Percentiles rank a stretch among this genome's conserved stretches.
Evolutionary conservation across 2,888 invertebrate genomes (phyloP).

Genomic region (Erebia ligea): DNA sequence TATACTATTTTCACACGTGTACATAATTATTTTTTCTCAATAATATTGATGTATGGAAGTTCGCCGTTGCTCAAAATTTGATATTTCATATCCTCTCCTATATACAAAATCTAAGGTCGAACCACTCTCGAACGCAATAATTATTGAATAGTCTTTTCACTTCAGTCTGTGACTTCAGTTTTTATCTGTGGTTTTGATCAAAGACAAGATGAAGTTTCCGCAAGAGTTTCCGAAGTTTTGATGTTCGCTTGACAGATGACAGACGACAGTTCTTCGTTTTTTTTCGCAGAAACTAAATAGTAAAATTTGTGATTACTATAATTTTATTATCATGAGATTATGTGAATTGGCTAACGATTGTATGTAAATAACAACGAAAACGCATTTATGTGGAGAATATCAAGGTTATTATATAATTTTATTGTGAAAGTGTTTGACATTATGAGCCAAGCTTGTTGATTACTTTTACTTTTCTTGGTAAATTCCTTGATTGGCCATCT

Average conservation of each 20-base stretch:
- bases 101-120: too few relatives aligned
- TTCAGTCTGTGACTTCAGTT: too few relatives aligned
- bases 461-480: conserved; percentile 60
- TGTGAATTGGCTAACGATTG: conserved; percentile 39
- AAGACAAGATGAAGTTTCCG: too few relatives aligned
- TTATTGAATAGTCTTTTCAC: too few relatives aligned
- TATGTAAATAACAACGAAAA: conserved; percentile 40
- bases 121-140: too few relatives aligned
- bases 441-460: conserved; percentile 61
- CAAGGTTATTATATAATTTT: conserved; percentile 47
- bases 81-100: too few relatives aligned
- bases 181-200: too few relatives aligned
- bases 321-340: conserved; percentile 40
- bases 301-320: conserved; percentile 43
- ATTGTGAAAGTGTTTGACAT: conserved; percentile 53
- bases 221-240: too few relatives aligned
- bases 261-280: conserved; percentile 56
- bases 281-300: conserved; percentile 54
- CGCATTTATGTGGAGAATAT: conserved; percentile 32
- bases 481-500: conserved; percentile 39
- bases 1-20: too few relatives aligned
- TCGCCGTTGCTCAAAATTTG: too few relatives aligned
- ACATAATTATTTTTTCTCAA: too few relatives aligned
- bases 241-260: conserved; percentile 39
- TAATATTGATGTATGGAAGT: too few relatives aligned